These are phyloP conservation scores for Eupleurogrammus muticus DNA, from an alignment of 2,797 vertebrate species.

Conservation along the genomic window DNA sequence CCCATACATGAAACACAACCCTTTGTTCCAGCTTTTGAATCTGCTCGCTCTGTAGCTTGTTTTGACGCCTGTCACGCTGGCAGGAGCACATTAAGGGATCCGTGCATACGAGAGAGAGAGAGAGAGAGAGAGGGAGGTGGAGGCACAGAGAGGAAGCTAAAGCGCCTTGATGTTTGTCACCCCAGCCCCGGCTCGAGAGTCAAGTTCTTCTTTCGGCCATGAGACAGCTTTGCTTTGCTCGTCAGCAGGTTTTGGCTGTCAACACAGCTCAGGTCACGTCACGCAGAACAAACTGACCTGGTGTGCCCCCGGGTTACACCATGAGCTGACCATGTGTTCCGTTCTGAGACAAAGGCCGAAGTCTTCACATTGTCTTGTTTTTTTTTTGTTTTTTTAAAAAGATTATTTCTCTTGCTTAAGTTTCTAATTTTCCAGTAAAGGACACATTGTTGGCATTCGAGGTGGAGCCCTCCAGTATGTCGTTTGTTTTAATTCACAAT, in stretches of 20 bases:
- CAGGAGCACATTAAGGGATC: conserved; percentile 21
- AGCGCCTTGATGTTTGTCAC: conserved; percentile 34
- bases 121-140: conserved; percentile 4
- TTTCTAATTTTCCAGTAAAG: not conserved
- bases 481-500: conserved; percentile 58
- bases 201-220: conserved; percentile 47
- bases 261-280: conserved; percentile 46
- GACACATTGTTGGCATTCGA: not conserved
- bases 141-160: conserved; percentile 22
- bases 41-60: conserved; percentile 21
- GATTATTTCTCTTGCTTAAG: not conserved
- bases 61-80: conserved; percentile 42
- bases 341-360: conserved; percentile 23
- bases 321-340: conserved; percentile 22
- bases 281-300: conserved; percentile 47
- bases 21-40: conserved; percentile 40
- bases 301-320: conserved; percentile 41
- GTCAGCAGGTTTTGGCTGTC: conserved; percentile 53
- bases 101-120: conserved; percentile 7
- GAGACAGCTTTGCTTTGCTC: conserved; percentile 26
- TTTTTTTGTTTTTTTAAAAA: not conserved
- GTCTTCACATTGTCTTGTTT: conserved; percentile 11
- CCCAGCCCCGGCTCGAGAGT: conserved; percentile 21
- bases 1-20: conserved; percentile 37
- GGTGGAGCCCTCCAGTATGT: not conserved